These are phyloP conservation scores for Jacana jacana DNA, from an alignment of 2,113 vertebrate genomes.

Conservation along the genomic window DNA sequence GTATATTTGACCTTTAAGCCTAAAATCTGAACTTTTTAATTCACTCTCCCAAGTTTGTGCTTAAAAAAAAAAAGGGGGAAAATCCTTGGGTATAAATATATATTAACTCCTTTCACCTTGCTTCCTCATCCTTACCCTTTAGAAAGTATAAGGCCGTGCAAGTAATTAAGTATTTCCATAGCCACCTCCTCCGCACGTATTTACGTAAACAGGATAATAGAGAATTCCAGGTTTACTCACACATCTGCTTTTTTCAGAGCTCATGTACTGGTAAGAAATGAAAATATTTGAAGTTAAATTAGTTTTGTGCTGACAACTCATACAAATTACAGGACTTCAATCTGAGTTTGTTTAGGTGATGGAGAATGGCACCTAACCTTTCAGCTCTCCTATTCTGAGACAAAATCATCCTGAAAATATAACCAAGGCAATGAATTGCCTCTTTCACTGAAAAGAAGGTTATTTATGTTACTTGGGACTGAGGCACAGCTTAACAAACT, in stretches of 20 bases:
- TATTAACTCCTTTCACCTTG: background rate
- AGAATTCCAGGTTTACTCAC: background rate
- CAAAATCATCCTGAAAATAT: slow-evolving; percentile 1
- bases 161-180: background rate
- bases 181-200: background rate
- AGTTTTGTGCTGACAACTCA: slow-evolving; percentile 1
- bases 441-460: slow-evolving; percentile 16
- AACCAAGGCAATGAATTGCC: background rate
- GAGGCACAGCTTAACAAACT: slow-evolving; percentile 54
- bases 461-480: background rate
- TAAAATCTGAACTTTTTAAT: background rate
- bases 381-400: background rate
- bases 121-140: background rate
- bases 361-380: background rate
- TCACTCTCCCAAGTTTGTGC: too few species aligned
- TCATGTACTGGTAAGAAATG: background rate
- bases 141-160: background rate
- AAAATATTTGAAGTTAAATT: slow-evolving; percentile 21
- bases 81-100: background rate
- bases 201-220: background rate
- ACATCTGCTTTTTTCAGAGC: background rate
- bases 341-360: background rate
- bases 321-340: background rate
- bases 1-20: background rate
- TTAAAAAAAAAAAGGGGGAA: background rate